Conservation (phyloP, 2,797 vertebrate genomes). For the Mico argentatus region DNA sequence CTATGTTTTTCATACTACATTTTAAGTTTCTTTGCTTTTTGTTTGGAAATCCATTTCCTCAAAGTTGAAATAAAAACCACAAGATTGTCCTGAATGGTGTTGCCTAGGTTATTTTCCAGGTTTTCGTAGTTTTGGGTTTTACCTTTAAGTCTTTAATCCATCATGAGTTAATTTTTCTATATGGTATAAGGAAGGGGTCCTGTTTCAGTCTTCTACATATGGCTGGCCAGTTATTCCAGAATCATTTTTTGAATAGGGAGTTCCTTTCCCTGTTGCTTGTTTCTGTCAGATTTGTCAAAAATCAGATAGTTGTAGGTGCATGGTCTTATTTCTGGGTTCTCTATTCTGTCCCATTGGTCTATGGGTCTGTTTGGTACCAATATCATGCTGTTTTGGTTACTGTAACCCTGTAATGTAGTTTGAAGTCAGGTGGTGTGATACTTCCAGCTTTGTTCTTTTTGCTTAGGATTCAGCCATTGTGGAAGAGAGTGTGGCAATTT, state of each 20-base stretch:
- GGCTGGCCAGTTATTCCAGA: background rate
- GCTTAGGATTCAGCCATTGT: background rate
- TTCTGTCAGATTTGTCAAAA: background rate
- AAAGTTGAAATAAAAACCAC: background rate
- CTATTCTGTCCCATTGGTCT: background rate
- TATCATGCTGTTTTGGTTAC: background rate
- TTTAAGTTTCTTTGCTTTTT: slow-evolving; percentile 32
- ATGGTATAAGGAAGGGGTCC: background rate
- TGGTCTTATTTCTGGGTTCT: background rate
- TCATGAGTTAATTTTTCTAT: background rate
- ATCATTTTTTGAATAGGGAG: background rate
- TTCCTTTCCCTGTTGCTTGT: background rate
- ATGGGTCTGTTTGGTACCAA: background rate
- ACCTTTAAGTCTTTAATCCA: background rate
- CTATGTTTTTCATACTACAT: background rate
- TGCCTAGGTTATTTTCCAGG: background rate
- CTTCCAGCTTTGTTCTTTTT: background rate
- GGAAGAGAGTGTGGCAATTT: background rate
- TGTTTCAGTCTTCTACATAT: background rate
- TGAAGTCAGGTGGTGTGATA: background rate
- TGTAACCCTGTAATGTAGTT: background rate
- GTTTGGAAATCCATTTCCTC: background rate
- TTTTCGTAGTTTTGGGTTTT: background rate
- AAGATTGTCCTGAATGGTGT: background rate
- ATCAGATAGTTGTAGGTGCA: background rate